Evolutionary conservation across 2,888 invertebrate species (phyloP).

Genomic region (Zygothrica quintamaculata): DNA sequence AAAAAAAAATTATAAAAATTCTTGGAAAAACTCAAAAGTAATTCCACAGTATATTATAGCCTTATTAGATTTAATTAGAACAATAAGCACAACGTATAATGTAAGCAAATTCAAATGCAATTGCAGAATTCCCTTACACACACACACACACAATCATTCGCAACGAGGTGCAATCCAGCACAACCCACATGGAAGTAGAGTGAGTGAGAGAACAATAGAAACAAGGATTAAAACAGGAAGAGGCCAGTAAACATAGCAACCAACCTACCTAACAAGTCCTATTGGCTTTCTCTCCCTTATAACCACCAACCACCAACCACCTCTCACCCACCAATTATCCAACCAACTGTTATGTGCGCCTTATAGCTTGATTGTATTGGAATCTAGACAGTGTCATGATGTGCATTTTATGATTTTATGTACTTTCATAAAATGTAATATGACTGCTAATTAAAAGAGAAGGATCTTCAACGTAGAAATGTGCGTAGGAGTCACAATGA

Average conservation of each 20-base stretch:
- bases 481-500: too few relatives aligned
- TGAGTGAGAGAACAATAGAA: not conserved
- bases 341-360: too few relatives aligned
- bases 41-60: not conserved
- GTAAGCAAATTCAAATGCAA: constrained; percentile 39
- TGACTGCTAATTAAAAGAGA: too few relatives aligned
- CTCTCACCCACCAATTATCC: not conserved
- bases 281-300: not conserved
- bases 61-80: constrained; percentile 9
- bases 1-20: too few relatives aligned
- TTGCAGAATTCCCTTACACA: constrained; percentile 19
- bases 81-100: constrained; percentile 1
- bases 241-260: constrained; percentile 1
- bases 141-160: constrained; percentile 15
- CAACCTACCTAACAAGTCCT: not conserved
- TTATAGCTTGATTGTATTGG: too few relatives aligned
- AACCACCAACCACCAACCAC: not conserved
- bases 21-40: too few relatives aligned
- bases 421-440: too few relatives aligned
- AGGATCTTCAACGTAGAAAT: too few relatives aligned
- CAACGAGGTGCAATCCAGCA: not conserved
- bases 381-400: too few relatives aligned
- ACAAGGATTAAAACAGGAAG: not conserved
- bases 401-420: too few relatives aligned
- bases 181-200: not conserved